Percentiles rank a stretch among this genome's conserved stretches.
Conservation (phyloP, 2,797 vertebrate species). For the Podarcis siculus region DNA sequence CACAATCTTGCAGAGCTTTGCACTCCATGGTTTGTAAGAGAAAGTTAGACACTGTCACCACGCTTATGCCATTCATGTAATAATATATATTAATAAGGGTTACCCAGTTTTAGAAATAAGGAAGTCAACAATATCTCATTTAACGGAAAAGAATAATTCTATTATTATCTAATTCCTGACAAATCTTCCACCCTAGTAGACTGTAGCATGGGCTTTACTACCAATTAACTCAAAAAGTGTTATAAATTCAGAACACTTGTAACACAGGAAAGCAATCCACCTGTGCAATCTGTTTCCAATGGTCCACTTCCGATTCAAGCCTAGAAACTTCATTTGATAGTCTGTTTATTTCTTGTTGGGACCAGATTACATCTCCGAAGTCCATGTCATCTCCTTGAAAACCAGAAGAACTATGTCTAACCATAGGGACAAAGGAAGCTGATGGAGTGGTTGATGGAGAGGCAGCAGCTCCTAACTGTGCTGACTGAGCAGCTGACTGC, state of each 20-base stretch:
- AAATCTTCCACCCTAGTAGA: neutral
- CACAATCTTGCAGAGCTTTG: neutral
- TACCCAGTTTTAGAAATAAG: neutral
- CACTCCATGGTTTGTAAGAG: neutral
- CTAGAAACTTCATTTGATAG: constrained; percentile 89
- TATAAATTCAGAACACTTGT: neutral
- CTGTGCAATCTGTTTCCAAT: constrained; percentile 92
- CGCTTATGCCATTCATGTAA: neutral
- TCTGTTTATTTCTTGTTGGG: constrained; percentile 96
- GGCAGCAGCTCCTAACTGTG: constrained; percentile 39
- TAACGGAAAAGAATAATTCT: too few relatives aligned
- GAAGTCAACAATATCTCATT: neutral
- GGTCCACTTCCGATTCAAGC: constrained; percentile 88
- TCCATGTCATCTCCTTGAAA: constrained; percentile 93
- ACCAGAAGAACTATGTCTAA: constrained; percentile 75
- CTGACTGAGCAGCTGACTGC: constrained; percentile 81
- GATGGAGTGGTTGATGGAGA: constrained; percentile 72
- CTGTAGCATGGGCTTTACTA: neutral
- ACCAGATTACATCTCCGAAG: constrained; percentile 93
- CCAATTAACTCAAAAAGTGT: neutral
- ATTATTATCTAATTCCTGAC: neutral
- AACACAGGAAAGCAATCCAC: constrained; percentile 70
- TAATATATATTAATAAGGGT: neutral
- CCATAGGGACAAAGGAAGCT: constrained; percentile 77
- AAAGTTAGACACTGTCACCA: neutral